Conservation (phyloP, 2,797 vertebrate species). For the Tokudaia tokunoshimensis region DNA sequence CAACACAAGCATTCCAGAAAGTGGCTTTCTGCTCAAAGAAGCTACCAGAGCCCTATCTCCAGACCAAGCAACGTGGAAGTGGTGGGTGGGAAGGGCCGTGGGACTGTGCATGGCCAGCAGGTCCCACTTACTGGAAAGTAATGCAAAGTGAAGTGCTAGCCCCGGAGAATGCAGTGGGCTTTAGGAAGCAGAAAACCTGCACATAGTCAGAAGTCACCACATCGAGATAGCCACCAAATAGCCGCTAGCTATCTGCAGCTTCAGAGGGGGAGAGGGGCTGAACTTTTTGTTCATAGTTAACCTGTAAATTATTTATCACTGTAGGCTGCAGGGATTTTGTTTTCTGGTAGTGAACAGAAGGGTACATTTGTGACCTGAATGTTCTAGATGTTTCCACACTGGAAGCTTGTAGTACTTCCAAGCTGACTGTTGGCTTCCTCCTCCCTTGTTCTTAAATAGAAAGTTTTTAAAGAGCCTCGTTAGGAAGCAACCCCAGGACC, state of each 20-base stretch:
- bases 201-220: not conserved
- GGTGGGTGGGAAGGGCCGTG: not conserved
- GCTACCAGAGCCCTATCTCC: rapidly evolving
- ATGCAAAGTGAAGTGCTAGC: rapidly evolving
- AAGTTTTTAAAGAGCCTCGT: constrained; percentile 88
- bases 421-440: not conserved
- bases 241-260: no score
- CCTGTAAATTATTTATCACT: no score
- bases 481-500: constrained; percentile 85
- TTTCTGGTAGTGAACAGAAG: rapidly evolving
- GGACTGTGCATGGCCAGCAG: rapidly evolving
- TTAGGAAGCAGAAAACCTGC: not conserved
- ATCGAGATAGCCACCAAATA: not conserved
- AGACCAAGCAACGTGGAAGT: not conserved
- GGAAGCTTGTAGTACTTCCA: rapidly evolving
- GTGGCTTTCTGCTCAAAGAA: not conserved
- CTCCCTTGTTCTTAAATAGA: constrained; percentile 60
- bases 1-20: not conserved
- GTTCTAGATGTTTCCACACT: rapidly evolving
- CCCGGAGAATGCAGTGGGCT: not conserved
- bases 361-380: rapidly evolving
- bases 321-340: not conserved
- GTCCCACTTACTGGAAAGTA: rapidly evolving
- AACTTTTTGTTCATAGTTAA: not conserved
- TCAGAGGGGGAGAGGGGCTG: not conserved